phyloP scores from a whole-genome alignment of 2,113 vertebrate species.

The Apteryx owenii region DNA sequence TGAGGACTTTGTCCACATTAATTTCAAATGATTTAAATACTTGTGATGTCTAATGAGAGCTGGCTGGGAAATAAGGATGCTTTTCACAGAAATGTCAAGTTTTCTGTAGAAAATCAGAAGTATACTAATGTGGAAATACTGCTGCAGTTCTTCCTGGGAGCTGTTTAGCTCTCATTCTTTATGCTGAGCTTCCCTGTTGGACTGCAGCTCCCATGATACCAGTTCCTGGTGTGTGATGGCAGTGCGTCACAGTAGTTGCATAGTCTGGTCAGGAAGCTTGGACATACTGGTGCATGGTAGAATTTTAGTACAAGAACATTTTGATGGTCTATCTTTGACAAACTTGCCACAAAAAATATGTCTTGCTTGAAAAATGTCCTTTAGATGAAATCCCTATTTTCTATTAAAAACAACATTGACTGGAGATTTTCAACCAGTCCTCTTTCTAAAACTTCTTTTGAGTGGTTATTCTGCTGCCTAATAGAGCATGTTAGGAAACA shows the following conservation, averaged over 20 bases:
- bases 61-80: background rate
- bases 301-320: background rate
- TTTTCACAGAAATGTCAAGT: background rate
- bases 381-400: background rate
- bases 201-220: background rate
- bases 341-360: background rate
- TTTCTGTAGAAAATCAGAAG: background rate
- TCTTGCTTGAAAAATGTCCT: background rate
- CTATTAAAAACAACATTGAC: background rate
- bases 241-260: background rate
- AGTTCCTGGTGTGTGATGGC: no score
- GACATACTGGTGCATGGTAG: background rate
- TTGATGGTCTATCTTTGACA: background rate
- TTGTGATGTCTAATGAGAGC: background rate
- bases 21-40: background rate
- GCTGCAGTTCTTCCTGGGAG: background rate
- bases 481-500: background rate
- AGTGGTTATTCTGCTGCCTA: background rate
- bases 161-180: background rate
- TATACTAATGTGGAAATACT: background rate
- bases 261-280: no score
- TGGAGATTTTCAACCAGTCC: background rate
- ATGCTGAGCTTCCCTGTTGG: background rate
- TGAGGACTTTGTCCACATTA: background rate
- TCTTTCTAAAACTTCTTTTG: background rate